Conservation (phyloP, 2,888 invertebrate genomes). For the Mayetiola destructor region DNA sequence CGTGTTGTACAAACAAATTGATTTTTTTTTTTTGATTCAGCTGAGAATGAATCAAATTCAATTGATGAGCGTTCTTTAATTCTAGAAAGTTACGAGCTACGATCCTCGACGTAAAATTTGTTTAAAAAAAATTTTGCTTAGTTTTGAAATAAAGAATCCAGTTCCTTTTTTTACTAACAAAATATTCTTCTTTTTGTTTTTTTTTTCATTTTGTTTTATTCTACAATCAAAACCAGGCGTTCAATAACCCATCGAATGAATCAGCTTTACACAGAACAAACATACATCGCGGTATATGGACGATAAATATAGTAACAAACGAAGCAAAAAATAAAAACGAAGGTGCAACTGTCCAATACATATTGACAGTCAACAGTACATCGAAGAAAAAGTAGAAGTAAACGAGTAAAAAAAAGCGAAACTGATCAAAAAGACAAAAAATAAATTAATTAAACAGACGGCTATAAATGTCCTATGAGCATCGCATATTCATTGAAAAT, state of each 20-base stretch:
- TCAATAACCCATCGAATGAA: not conserved
- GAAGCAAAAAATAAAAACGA: not conserved
- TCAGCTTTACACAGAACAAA: no score
- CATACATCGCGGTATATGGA: constrained; percentile 1
- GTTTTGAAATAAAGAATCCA: not conserved
- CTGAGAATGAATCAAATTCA: no score
- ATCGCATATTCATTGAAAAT: not conserved
- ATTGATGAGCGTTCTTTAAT: no score
- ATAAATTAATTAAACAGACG: not conserved
- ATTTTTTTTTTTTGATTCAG: no score
- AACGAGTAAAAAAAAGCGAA: not conserved
- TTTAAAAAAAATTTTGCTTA: no score
- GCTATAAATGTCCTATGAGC: not conserved
- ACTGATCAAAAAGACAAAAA: not conserved
- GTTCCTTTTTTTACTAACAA: no score
- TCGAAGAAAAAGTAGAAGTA: not conserved
- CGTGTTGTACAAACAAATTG: no score
- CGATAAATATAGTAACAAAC: not conserved
- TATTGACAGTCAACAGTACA: not conserved
- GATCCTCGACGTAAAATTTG: no score
- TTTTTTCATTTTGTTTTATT: not conserved
- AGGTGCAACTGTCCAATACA: not conserved
- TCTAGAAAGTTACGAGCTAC: no score
- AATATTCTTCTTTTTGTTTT: not conserved
- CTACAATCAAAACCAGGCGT: not conserved